A percentile compares a stretch with the other conserved stretches of the same genome.
Conservation (phyloP, 2,113 vertebrate genomes). For the Myotis brandtii region DNA sequence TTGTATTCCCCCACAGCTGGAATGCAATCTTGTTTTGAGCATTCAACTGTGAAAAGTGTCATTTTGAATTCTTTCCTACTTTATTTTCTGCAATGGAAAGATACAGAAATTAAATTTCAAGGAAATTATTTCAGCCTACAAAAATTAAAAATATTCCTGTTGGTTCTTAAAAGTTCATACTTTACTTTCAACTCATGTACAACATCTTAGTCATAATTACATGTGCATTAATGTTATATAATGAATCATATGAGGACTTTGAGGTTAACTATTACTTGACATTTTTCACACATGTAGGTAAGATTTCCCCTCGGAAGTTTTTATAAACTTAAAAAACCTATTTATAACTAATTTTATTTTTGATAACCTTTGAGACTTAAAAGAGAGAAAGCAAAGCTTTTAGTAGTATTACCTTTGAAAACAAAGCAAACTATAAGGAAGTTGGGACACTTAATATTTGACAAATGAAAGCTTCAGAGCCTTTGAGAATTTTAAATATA, state of each 20-base stretch:
- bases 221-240: accelerated
- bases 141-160: neutral
- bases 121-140: neutral
- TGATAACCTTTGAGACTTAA: neutral
- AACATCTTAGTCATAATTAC: neutral
- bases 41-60: neutral
- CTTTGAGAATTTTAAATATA: neutral
- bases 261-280: neutral
- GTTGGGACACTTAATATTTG: neutral
- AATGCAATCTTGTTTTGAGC: neutral
- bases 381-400: neutral
- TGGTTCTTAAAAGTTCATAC: neutral
- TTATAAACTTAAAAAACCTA: neutral
- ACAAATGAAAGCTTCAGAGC: neutral
- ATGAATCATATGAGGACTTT: neutral
- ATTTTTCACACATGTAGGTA: neutral
- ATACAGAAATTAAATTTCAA: slow-evolving; percentile 8
- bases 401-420: neutral
- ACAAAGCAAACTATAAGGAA: neutral
- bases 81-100: slow-evolving; percentile 11
- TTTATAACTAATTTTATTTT: neutral
- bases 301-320: neutral
- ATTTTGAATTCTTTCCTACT: slow-evolving; percentile 8
- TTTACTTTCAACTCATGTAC: neutral
- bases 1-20: neutral